A percentile compares a stretch with the other conserved stretches of the same genome.
phyloP scores from a whole-genome alignment of 1,140 invertebrate species.

The Tetragonula clypearis region DNA sequence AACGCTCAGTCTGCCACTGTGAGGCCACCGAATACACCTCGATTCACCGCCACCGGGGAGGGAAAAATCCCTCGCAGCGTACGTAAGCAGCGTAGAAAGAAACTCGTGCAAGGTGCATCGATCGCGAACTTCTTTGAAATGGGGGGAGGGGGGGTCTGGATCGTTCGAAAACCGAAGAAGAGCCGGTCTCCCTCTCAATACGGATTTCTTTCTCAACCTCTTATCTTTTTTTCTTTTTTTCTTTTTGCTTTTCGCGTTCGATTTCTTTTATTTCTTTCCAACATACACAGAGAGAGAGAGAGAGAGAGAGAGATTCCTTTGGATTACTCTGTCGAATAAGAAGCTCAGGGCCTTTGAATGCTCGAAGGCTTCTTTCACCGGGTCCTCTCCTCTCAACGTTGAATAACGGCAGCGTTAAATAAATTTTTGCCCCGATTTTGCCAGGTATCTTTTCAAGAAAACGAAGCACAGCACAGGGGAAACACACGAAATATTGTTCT shows the following conservation, averaged over 20 bases:
- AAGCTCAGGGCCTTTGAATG: slow-evolving; percentile 3
- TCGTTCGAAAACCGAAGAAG: background rate
- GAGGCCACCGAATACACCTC: background rate
- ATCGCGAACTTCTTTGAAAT: background rate
- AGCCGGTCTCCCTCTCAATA: background rate
- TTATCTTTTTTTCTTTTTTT: no score
- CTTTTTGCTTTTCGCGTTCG: background rate
- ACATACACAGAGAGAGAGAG: background rate
- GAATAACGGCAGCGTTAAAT: slow-evolving; percentile 34
- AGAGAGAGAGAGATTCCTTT: background rate
- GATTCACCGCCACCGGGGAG: background rate
- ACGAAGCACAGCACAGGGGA: no score
- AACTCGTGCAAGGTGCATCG: background rate
- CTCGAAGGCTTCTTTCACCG: background rate
- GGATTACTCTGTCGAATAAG: slow-evolving; percentile 6
- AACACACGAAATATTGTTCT: background rate
- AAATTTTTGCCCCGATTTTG: slow-evolving; percentile 24
- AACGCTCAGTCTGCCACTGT: background rate
- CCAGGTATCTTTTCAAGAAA: background rate
- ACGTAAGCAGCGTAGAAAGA: background rate
- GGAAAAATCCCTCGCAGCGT: background rate
- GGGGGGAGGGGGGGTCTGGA: background rate
- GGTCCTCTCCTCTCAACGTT: background rate
- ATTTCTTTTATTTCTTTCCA: background rate
- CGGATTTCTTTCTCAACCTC: background rate